Evolutionary conservation across 2,888 invertebrate species (phyloP).

Genomic region (Tipula lateralis): DNA sequence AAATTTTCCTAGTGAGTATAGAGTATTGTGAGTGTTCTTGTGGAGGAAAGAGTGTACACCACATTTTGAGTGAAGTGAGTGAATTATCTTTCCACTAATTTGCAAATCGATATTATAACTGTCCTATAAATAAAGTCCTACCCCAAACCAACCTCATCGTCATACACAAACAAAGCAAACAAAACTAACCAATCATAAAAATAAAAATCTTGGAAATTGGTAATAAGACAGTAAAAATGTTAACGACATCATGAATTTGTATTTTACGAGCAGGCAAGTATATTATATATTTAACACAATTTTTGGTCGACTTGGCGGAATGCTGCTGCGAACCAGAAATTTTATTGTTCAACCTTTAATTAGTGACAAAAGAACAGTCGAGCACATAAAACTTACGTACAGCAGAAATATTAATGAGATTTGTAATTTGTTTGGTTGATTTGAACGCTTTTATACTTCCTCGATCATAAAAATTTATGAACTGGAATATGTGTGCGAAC

Average conservation of each 20-base stretch:
- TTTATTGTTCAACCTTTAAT: neutral
- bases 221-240: neutral
- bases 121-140: too few species aligned
- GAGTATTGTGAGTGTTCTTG: too few species aligned
- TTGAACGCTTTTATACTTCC: neutral
- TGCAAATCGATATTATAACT: too few species aligned
- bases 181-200: neutral
- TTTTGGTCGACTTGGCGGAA: neutral
- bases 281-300: neutral
- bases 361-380: neutral
- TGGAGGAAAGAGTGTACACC: too few species aligned
- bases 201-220: neutral
- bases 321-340: neutral
- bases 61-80: too few species aligned
- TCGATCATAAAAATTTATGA: neutral
- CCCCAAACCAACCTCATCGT: neutral
- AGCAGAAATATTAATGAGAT: neutral
- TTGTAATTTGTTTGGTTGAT: neutral
- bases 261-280: neutral
- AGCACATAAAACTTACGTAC: neutral
- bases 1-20: too few species aligned
- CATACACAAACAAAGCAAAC: neutral
- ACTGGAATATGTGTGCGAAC: neutral
- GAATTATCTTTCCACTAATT: too few species aligned
- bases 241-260: slow-evolving; percentile 2